Evolutionary conservation across 2,888 invertebrate species (phyloP).

Genomic region (Ditula angustiorana): DNA sequence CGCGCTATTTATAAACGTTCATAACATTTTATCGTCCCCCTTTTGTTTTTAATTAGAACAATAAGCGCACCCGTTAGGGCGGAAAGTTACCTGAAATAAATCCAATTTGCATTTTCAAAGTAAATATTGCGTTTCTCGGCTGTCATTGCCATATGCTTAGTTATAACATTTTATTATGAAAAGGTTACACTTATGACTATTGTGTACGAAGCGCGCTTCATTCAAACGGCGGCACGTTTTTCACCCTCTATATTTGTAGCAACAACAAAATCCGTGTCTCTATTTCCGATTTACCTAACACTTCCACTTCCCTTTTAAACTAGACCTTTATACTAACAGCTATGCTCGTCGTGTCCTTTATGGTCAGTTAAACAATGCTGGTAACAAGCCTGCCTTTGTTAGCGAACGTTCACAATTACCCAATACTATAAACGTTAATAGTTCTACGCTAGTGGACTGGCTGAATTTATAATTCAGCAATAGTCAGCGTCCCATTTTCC

Average conservation of each 20-base stretch:
- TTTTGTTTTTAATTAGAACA: slow-evolving; percentile 28
- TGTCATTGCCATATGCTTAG: no score
- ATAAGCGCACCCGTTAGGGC: not conserved
- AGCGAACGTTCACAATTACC: slow-evolving; percentile 20
- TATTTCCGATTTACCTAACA: slow-evolving; percentile 25
- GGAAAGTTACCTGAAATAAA: slow-evolving; percentile 11
- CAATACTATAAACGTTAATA: slow-evolving; percentile 10
- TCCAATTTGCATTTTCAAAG: not conserved
- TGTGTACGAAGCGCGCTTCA: no score
- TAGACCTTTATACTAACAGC: slow-evolving; percentile 21
- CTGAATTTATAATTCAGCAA: not conserved
- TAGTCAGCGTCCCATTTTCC: slow-evolving; percentile 4
- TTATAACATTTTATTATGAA: no score
- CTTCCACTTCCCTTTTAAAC: slow-evolving; percentile 14
- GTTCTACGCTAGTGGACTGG: not conserved
- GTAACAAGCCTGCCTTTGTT: slow-evolving; percentile 21
- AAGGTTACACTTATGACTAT: no score
- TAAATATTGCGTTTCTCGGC: no score
- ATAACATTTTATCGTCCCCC: slow-evolving; percentile 14
- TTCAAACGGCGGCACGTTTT: no score
- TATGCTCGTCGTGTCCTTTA: slow-evolving; percentile 23
- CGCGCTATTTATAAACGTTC: not conserved
- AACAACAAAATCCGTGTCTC: slow-evolving; percentile 22
- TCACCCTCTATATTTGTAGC: slow-evolving; percentile 35
- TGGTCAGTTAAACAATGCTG: slow-evolving; percentile 17